Base-by-base conservation (phyloP, 2,888 invertebrate genomes). In the Melanotus villosus region DNA sequence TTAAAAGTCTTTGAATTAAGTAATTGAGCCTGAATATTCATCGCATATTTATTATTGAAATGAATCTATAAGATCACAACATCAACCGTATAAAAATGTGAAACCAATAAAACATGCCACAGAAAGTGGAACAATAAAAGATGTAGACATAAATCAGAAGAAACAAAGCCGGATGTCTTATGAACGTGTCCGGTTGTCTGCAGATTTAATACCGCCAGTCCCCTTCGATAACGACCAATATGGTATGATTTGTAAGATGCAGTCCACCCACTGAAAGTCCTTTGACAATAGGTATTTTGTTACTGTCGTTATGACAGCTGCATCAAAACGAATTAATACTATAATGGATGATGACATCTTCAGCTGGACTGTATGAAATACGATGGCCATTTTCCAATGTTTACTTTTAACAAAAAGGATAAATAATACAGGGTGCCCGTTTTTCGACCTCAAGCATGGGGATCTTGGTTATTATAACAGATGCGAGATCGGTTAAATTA, bases 281-380 rank as follows among this genome's bases (percentile, higher is more conserved):
- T 60, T 60, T 47, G 59, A 60, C 47, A 60, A 60, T 34, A 19
- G 19, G 32, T 60, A 34, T 47, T 60, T 60, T 47, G 59, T 60
- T 60, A 45, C 59, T 60, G 59, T 60, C 59, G 9, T 34, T 30
- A 32, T 47, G 59, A 60, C 59, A 47, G 32, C 59, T 60, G 59
- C 43, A 60, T 60, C 47, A 60, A 45, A 60, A 18, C 32, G 45
- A 47, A 60, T 45, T 34, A 32, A 32, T 60, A 47, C 45, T 26
- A 18, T 45, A 26, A 60, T 60, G 59, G 32, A 60, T 45, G 45
- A 45, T 45, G 43, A 47, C 59, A 60, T n/a, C n/a, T n/a, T n/a
- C n/a, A n/a, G n/a, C n/a, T n/a, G n/a, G n/a, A n/a, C n/a, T n/a
- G n/a, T n/a, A n/a, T n/a, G n/a, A n/a, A n/a, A n/a, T n/a, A n/a